phyloP scores from a whole-genome alignment of 2,888 invertebrate genomes.

The Leucozona laternaria region DNA sequence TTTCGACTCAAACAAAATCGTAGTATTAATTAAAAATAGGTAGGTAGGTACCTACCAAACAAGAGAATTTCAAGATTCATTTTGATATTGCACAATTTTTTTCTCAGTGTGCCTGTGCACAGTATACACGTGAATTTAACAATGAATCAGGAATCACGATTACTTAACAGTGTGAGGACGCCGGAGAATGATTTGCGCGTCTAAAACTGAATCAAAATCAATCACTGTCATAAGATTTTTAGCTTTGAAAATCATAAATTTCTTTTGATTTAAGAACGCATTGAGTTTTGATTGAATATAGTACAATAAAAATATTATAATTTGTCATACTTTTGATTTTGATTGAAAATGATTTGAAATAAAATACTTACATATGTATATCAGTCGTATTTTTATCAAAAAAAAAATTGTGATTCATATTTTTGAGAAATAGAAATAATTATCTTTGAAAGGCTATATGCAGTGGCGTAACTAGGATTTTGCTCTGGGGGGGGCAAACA shows the following conservation, averaged over 20 bases:
- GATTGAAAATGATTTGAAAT: background rate
- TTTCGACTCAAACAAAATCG: too few relatives aligned
- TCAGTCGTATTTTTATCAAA: background rate
- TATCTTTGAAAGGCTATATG: too few relatives aligned
- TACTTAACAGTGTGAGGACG: conserved; percentile 10
- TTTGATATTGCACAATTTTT: background rate
- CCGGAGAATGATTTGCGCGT: conserved; percentile 1
- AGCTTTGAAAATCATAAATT: conserved; percentile 46
- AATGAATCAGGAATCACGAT: background rate
- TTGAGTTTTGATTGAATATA: conserved; percentile 55
- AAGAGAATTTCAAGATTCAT: too few relatives aligned
- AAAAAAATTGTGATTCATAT: background rate
- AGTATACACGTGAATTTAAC: background rate
- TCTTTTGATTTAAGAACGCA: conserved; percentile 11
- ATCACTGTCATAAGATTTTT: conserved; percentile 52
- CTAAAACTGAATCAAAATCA: conserved; percentile 42
- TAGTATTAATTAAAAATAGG: too few relatives aligned
- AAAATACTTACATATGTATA: background rate
- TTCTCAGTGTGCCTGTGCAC: background rate
- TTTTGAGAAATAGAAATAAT: too few relatives aligned
- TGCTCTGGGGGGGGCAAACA: too few relatives aligned
- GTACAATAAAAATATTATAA: background rate
- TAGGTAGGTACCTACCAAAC: too few relatives aligned
- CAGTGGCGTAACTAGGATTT: too few relatives aligned
- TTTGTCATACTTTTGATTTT: background rate